Evolutionary conservation across 2,113 vertebrate species (phyloP), one percentile per base, ranked within the genome.

Genomic region (Malurus cyaneus): DNA sequence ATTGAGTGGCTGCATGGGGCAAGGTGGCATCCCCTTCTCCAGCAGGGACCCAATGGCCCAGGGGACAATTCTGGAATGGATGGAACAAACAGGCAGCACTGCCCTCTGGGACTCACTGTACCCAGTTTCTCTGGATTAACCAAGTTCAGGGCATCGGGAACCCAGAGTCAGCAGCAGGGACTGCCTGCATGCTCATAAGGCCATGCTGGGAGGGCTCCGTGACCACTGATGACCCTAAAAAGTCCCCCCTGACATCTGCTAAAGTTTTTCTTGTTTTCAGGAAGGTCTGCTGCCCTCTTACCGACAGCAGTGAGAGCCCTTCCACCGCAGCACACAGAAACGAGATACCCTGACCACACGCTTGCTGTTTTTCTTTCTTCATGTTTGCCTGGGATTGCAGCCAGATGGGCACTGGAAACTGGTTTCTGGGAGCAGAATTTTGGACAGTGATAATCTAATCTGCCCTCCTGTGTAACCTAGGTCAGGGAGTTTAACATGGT

Each of bases 401-500:
- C 95, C 95, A 97, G 77, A 74, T 36, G 80, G 86, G 53, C 73
- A 71, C 69, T 64, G 69, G 67, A 93, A 91, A 80, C 31, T 89
- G 61, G 69, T 74, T 95, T 94, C 80, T 11, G 8, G 94, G 86
- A 85, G 77, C 73, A 91, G 65, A 87, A 76, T 65, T 81, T 81
- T 80, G 83, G 86, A 79, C 83, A 81, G 25, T 3, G 11, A 72
- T 94, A 92, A 92, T 81, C 80, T 94, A 89, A 95, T 84, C 83
- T 92, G 89, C 87, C 77, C 91, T 92, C 73, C 61, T 49, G 57
- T 67, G 53, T 76, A 91, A 96, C 83, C 65, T 49, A 53, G 94
- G 92, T 93, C 95, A 87, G 36, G 19, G 73, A 96, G 80, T 94
- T 96, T 89, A 94, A 87, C 46, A 19, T 42, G 69, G 73, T 71